Percentiles rank a stretch among this genome's conserved stretches.
Conservation (phyloP, 2,113 vertebrate species). For the Rhabdornis inornatus region DNA sequence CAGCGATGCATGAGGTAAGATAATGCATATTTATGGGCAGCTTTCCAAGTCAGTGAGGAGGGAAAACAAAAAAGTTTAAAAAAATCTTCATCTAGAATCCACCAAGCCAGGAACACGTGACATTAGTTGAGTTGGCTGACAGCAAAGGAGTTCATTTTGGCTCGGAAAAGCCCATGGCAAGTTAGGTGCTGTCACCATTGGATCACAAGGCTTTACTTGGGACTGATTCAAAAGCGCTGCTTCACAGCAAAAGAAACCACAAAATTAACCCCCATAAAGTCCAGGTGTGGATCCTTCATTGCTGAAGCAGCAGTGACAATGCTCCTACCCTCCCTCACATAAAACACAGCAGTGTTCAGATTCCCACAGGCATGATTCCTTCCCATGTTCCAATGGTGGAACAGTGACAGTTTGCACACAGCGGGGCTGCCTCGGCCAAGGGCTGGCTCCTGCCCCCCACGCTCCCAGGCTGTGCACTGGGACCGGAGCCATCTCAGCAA, state of each 20-base stretch:
- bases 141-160: neutral
- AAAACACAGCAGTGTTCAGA: neutral
- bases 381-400: neutral
- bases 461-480: neutral
- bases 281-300: neutral
- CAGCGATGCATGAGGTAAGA: neutral
- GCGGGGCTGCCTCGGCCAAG: neutral
- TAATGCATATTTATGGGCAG: neutral
- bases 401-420: neutral
- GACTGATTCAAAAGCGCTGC: neutral
- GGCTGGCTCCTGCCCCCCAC: rapidly evolving
- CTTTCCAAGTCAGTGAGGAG: neutral
- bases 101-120: neutral
- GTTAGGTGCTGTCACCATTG: neutral
- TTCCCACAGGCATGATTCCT: neutral
- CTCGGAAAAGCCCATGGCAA: neutral
- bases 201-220: neutral
- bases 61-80: neutral
- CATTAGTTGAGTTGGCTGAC: neutral
- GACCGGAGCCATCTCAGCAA: neutral
- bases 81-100: neutral
- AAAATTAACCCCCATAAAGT: neutral
- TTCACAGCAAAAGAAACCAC: neutral
- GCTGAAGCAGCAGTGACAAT: neutral
- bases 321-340: neutral